Base-by-base conservation (phyloP, 2,797 vertebrate genomes). In the Tympanoctomys barrerae region DNA sequence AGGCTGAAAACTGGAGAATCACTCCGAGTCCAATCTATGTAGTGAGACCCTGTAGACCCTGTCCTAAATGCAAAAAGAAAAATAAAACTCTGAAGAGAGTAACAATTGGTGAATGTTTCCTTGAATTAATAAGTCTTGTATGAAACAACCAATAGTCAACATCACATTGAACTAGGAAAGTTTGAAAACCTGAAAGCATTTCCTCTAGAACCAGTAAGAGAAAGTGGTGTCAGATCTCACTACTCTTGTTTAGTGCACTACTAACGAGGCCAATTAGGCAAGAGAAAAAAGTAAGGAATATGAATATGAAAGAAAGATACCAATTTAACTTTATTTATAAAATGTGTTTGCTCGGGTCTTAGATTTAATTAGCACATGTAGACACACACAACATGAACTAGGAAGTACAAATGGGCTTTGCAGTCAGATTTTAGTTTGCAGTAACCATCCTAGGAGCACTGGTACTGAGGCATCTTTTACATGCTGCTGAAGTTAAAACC, bases 391-490 rank as follows among this genome's bases (percentile, higher is more conserved):
- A 70, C 10, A 21, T 10, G 42, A 90, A 49, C 62, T 61, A 88
- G 49, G 71, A 85, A 70, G 19, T 61, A 24, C 66, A 24, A 19
- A 46, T 73, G 75, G 77, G 70, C 88, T 64, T 89, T 87, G 91
- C 61, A 77, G 84, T 66, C 42, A 92, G 85, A 85, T 90, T 61
- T 86, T 90, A 95, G 93, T 96, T 92, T 91, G 89, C 91, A 80
- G 1, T 75, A 85, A 36, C 71, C 62, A 64, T 59, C 33, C 2
- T 68, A 12, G 42, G 59, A 64, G 66, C 89, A 9, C 81, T 52
- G 10, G 59, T 82, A 96, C 75, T 54, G 21, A 33, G 21, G 83
- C 21, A 16, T 68, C 91, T 91, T 91, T 86, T 87, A 68, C 81
- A 57, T 59, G 79, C 93, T 94, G 81, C 93, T 91, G 61, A 21